Conservation (phyloP, 2,113 vertebrate species). For the Heterotis niloticus region DNA sequence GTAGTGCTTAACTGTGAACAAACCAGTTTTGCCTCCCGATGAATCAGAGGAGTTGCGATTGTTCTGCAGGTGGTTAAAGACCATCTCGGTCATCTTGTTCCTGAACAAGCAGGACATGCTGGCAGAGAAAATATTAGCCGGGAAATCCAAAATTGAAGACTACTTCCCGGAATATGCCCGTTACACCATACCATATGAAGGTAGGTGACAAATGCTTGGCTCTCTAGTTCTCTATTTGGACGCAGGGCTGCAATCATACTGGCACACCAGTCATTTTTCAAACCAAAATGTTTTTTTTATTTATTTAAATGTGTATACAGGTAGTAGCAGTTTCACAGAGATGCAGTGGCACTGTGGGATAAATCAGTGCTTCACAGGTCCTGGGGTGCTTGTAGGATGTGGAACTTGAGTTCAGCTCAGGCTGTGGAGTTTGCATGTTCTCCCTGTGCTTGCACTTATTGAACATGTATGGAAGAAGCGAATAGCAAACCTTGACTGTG, state of each 20-base stretch:
- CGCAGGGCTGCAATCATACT: too few relatives aligned
- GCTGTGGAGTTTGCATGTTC: too few relatives aligned
- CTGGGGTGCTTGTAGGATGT: too few relatives aligned
- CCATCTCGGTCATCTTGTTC: slow-evolving; percentile 96
- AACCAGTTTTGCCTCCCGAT: too few relatives aligned
- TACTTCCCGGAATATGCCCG: slow-evolving; percentile 91
- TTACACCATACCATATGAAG: slow-evolving; percentile 84
- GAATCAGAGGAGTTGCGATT: neutral
- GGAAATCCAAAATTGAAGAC: slow-evolving; percentile 97
- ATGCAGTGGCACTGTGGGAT: neutral
- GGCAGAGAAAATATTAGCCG: slow-evolving; percentile 94
- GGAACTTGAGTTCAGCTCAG: too few relatives aligned
- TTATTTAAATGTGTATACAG: too few relatives aligned
- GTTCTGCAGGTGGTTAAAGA: slow-evolving; percentile 83
- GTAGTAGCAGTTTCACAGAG: too few relatives aligned
- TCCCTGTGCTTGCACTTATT: too few relatives aligned
- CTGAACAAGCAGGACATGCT: slow-evolving; percentile 98
- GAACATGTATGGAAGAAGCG: too few relatives aligned
- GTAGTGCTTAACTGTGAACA: too few relatives aligned
- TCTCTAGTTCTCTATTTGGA: neutral
- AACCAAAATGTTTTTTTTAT: neutral
- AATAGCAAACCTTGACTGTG: too few relatives aligned
- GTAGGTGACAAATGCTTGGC: slow-evolving; percentile 47
- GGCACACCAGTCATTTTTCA: neutral
- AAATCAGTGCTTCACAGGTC: neutral